Conservation (phyloP, 2,113 vertebrate species). For the Trochalopteron elliotii region DNA sequence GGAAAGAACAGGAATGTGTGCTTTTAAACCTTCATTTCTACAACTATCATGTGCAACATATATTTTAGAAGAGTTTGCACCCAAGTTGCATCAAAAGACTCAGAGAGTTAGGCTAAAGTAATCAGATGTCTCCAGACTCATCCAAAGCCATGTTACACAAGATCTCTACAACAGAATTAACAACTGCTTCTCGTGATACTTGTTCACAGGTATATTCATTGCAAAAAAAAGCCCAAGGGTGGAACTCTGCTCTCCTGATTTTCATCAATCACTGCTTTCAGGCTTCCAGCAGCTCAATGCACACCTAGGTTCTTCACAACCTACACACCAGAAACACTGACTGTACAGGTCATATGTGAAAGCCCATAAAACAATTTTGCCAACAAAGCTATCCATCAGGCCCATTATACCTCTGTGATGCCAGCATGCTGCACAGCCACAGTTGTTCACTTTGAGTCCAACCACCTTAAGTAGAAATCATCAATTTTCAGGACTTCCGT, state of each 20-base stretch:
- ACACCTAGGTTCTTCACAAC: not conserved
- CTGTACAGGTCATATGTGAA: not conserved
- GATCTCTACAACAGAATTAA: not conserved
- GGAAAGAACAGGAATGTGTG: not conserved
- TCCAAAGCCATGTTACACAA: not conserved
- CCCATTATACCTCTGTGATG: not conserved
- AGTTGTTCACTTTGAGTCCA: not conserved
- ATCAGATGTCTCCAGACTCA: not conserved
- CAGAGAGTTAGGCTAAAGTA: not conserved
- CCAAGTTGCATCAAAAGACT: not conserved
- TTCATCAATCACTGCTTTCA: not conserved
- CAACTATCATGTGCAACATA: not conserved
- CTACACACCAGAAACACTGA: not conserved
- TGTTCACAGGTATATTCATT: not conserved
- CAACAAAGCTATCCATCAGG: not conserved
- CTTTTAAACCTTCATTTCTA: not conserved
- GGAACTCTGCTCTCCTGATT: not conserved
- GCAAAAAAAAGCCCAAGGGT: not conserved
- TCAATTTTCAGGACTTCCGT: not conserved
- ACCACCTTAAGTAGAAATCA: not conserved
- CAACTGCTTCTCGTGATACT: not conserved
- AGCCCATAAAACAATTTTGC: not conserved
- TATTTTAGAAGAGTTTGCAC: not conserved
- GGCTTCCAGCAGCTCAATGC: not conserved
- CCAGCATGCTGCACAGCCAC: not conserved